Evolutionary conservation across 2,113 vertebrate genomes (phyloP), one percentile per base, ranked within the genome.

Genomic region (Myotis yumanensis): DNA sequence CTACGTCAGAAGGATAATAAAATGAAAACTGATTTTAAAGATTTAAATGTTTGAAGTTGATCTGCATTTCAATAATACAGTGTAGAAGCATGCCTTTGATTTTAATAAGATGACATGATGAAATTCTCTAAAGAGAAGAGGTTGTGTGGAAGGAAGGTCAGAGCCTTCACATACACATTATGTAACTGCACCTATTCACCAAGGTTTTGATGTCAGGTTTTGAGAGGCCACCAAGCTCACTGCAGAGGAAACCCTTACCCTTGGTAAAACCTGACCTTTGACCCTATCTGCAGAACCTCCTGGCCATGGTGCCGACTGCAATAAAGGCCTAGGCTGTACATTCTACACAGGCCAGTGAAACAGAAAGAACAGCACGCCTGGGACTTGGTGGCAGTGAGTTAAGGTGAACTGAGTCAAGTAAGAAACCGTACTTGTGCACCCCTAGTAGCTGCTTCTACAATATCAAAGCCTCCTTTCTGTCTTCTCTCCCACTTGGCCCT

Each of bases 221-320:
- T 69, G 20, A 80, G 71, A 92, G 64, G 64, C 69, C 57, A 15
- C 52, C 28, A 40, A 0, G n/a, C 75, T 87, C 35, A 48, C 10
- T 10, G 37, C 17, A 71, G 37, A 80, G 35, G 14, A 57, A 20
- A 37, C 17, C 15, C 22, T 59, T 0, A 17, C 17, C 43, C 7
- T 30, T 0, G 5, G 5, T 9, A 30, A 85, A 85, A n/a, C 9
- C 77, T 62, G 69, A 82, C 22, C 57, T 87, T 46, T 69, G 25
- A 52, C 43, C 40, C 22, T 5, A 35, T 17, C 35, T 5, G 12
- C 7, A n/a, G 46, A 52, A 35, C 28, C 28, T 37, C 14, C 23
- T 32, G 0, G 0, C 25, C 3, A 6, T 2, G 51, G 10, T 37
- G 35, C 35, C 30, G 8, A 30, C 18, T 16, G 62, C 75, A 23